Base-by-base conservation (phyloP, 2,888 invertebrate genomes). In the Plutella xylostella region DNA sequence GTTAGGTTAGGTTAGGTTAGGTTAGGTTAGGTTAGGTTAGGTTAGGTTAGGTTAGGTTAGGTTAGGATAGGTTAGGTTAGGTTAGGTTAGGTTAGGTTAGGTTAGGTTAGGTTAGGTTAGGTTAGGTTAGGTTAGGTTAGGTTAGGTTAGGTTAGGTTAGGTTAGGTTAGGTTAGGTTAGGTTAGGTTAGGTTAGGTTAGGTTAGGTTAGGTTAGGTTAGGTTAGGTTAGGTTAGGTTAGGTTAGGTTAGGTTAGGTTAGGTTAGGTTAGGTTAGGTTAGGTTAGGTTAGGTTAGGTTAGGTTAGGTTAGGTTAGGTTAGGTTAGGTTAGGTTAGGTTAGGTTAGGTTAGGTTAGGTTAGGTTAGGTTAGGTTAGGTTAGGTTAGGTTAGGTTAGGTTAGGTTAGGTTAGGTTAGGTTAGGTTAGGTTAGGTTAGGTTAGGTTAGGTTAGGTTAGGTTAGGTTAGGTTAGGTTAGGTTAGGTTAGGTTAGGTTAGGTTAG, bases 311-410 rank as follows among this genome's bases (percentile, higher is more conserved):
- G 45, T 45, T 45, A 45, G 45, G 45, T 45, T 45, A 45, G 45
- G 45, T 45, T 45, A 45, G 45, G 45, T 45, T 45, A 45, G 40
- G 45, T 45, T 45, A 45, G 45, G 45, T 45, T 45, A 45, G 45
- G 39, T 45, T 39, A 45, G 45, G 45, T 45, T 45, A 39, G 45
- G 45, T 45, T 45, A 45, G 45, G 45, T 45, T 39, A 45, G 45
- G 45, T 45, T 45, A 45, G 43, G 43, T 43, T 43, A 37, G 43
- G 35, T 43, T 43, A 43, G 43, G 43, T 43, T 53, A 51, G 51
- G 53, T 51, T 53, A 50, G 50, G 53, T 51, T 53, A 51, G 53
- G 53, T 53, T 51, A 53, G 53, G 53, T 53, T 53, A 53, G 53
- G 53, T 52, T 52, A 52, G 52, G 52, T 52, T 51, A 51, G 51